Percentiles rank a stretch among this genome's conserved stretches.
phyloP scores from a whole-genome alignment of 2,113 vertebrate genomes.

The Pseudorhombus dupliciocellatus region DNA sequence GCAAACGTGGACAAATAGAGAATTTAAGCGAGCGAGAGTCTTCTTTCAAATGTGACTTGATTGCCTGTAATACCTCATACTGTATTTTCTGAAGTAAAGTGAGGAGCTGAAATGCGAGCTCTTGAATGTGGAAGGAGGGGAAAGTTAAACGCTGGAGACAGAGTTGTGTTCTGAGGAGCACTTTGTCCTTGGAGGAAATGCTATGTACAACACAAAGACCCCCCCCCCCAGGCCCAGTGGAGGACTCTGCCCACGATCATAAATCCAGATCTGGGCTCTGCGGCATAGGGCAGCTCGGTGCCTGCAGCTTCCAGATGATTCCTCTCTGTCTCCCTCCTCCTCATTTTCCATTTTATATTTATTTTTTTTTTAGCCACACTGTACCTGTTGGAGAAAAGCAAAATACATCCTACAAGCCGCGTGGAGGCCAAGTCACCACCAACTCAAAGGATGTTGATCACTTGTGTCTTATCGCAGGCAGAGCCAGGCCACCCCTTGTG shows the following conservation, averaged over 20 bases:
- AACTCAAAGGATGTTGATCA: constrained; percentile 82
- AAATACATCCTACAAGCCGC: constrained; percentile 63
- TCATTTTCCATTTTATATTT: constrained; percentile 27
- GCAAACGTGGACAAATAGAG: constrained; percentile 13
- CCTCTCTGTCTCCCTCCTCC: constrained; percentile 34
- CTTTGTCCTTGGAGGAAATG: constrained; percentile 60
- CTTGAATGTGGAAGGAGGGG: constrained; percentile 23
- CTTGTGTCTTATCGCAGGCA: constrained; percentile 80
- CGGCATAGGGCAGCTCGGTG: constrained; percentile 43
- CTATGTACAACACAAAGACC: constrained; percentile 38
- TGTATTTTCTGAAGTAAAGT: constrained; percentile 40
- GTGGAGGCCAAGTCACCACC: constrained; percentile 57
- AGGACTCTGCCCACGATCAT: constrained; percentile 59
- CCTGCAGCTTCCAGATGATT: constrained; percentile 41
- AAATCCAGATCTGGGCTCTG: constrained; percentile 65
- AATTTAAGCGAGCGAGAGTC: constrained; percentile 21
- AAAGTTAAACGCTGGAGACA: constrained; percentile 26
- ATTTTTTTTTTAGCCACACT: constrained; percentile 48
- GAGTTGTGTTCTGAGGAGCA: constrained; percentile 33
- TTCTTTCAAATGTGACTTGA: constrained; percentile 33
- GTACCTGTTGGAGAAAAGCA: constrained; percentile 56
- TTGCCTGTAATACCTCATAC: constrained; percentile 19
- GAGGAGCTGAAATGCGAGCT: constrained; percentile 20
- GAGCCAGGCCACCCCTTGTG: constrained; percentile 81
- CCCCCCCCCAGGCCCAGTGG: constrained; percentile 39